These are phyloP conservation scores for Crax fasciolata DNA, from an alignment of 2,797 vertebrate genomes.

Conservation along the genomic window DNA sequence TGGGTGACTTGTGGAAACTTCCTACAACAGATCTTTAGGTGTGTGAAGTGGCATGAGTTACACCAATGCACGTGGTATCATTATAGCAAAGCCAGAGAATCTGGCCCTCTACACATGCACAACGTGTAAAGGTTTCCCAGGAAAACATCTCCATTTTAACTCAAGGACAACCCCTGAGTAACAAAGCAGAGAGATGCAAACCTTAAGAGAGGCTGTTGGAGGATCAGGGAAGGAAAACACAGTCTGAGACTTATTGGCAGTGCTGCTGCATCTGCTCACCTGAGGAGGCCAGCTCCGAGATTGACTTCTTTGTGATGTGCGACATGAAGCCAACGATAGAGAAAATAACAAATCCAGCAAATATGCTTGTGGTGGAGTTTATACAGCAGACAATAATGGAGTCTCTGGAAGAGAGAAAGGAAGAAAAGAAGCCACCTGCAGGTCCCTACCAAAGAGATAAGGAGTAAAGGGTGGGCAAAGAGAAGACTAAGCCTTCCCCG, in stretches of 20 bases:
- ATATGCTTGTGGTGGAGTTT: conserved; percentile 93
- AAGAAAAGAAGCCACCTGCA: background rate
- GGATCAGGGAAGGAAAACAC: background rate
- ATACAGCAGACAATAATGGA: conserved; percentile 92
- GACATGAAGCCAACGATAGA: conserved; percentile 96
- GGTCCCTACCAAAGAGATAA: background rate
- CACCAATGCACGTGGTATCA: too few relatives aligned
- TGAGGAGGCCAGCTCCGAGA: conserved; percentile 91
- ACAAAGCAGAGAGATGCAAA: background rate
- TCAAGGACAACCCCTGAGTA: background rate
- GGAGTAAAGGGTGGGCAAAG: background rate
- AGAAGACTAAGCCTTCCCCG: background rate
- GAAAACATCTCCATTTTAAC: background rate
- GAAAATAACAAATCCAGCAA: conserved; percentile 94
- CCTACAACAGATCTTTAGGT: background rate
- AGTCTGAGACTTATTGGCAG: background rate
- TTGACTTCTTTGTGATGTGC: conserved; percentile 90
- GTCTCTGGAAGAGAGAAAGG: conserved; percentile 83
- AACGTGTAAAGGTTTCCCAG: background rate
- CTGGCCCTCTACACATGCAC: background rate
- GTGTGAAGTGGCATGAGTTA: background rate
- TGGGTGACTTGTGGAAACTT: background rate
- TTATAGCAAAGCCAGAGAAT: background rate
- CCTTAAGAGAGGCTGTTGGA: background rate
- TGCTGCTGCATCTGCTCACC: conserved; percentile 77